These are phyloP conservation scores for Ctenoplectra terminalis DNA, from an alignment of 1,140 invertebrate species.

Conservation along the genomic window DNA sequence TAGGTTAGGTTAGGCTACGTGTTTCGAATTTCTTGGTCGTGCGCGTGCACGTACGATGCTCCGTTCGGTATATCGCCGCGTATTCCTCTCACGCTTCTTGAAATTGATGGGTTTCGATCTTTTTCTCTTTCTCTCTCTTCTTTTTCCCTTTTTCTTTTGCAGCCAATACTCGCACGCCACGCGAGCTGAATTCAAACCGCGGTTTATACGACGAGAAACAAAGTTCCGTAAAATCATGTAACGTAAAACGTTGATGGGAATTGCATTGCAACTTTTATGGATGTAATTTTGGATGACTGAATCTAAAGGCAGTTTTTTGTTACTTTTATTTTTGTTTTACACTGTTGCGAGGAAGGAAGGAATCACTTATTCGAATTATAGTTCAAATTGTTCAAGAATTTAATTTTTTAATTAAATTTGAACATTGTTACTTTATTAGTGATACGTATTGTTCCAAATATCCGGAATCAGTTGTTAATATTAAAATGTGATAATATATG, in stretches of 20 bases:
- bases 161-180: background rate
- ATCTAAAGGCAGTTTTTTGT: background rate
- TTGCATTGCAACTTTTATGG: background rate
- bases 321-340: background rate
- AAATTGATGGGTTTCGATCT: conserved; percentile 36
- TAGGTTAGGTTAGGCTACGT: conserved; percentile 15
- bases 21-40: conserved; percentile 23
- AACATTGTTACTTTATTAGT: too few species aligned
- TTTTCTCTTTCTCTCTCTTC: background rate
- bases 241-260: background rate
- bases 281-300: background rate
- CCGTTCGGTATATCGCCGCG: background rate
- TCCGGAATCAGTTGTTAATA: too few species aligned
- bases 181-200: background rate
- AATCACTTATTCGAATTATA: too few species aligned
- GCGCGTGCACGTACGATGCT: background rate
- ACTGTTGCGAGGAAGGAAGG: background rate
- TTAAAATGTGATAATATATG: too few species aligned
- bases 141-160: too few species aligned
- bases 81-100: conserved; percentile 34
- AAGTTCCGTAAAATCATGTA: background rate
- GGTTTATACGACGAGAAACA: background rate
- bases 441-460: too few species aligned
- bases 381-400: too few species aligned
- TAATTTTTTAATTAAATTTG: too few species aligned